Evolutionary conservation across 2,888 invertebrate genomes (phyloP), one percentile per base, ranked within the genome.

Genomic region (Mechanitis messenoides): DNA sequence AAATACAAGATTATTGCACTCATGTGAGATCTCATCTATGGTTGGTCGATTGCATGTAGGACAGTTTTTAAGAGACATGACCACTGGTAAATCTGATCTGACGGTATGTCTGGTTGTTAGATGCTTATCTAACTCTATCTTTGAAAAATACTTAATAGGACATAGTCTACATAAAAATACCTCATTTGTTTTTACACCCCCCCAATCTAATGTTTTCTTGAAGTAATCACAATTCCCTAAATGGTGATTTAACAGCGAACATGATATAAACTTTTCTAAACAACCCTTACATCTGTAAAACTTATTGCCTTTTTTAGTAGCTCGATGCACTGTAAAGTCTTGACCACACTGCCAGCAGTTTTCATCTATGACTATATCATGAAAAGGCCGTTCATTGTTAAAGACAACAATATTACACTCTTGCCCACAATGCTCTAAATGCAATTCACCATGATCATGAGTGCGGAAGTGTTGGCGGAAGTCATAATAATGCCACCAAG

Each of bases 401-500:
- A 62, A 72, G 0, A 76, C 78, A 0, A 78, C 60, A 0, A 84
- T 28, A 46, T 73, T 70, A 0, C 68, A 70, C n/a, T 81, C 77
- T 0, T 73, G 65, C 0, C 53, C 11, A 0, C 55, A 55, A 0
- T 68, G 63, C 4, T 74, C 71, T 0, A 78, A 53, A 0, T 66
- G 28, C 0, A 73, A 0, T 62, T 62, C 0, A 67, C 63, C 0
- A 56, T 5, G 0, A 0, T 60, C 20, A 47, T 79, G 75, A 0
- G 0, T 20, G 0, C 47, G 38, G 0, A 83, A 45, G 53, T 86
- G 85, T 0, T 76, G 68, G 0, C 65, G 56, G 42, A 85, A 84
- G 0, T 75, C 75, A 0, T 64, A 35, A 0, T 80, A 60, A 7
- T 75, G 62, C 85, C 85, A 86, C 78, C 80, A 86, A 0, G 79